Evolutionary conservation across 2,113 vertebrate genomes (phyloP), one percentile per base, ranked within the genome.

Genomic region (Syrmaticus mikado): DNA sequence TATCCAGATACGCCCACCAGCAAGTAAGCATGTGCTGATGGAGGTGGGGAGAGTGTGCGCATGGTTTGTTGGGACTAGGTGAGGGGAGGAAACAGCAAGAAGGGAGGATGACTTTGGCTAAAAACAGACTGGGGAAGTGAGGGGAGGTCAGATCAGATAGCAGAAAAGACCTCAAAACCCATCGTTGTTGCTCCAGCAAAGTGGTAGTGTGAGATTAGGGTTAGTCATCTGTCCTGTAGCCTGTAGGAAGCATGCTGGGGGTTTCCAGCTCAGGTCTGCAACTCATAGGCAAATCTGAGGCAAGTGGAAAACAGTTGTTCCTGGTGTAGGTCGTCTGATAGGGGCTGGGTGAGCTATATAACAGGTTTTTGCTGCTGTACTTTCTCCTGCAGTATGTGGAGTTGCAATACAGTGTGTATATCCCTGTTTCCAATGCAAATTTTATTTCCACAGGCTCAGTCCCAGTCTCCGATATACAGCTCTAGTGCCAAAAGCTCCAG

Each of bases 401-500:
- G 12, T 45, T 91, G 79, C 53, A 61, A 0, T 87, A 80, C n/a
- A 41, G 30, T 58, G 21, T 67, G 41, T 2, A 0, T 28, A 50
- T 13, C 12, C 65, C 62, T 43, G 22, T 88, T 92, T 88, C 46
- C 41, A 89, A 89, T 4, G 10, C 45, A 55, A 76, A 70, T 97
- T 74, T 95, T n/a, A 1, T 94, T 87, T 95, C 72, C 72, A 65
- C 94, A 97, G 94, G 85, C 76, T 45, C 97, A 90, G 92, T 73
- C 97, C 67, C 97, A 98, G 98, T 98, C 96, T 77, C 97, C 97
- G 7, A 76, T 91, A 77, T 97, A 94, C 80, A 87, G 96, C 92
- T 98, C 98, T 46, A 97, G 96, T 85, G 97, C 98, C 93, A 99
- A 98, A 97, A 98, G 94, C 53, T 86, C 94, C 92, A 88, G 96